Evolutionary conservation across 2,797 vertebrate species (phyloP).

Genomic region (Hyperoplus immaculatus): DNA sequence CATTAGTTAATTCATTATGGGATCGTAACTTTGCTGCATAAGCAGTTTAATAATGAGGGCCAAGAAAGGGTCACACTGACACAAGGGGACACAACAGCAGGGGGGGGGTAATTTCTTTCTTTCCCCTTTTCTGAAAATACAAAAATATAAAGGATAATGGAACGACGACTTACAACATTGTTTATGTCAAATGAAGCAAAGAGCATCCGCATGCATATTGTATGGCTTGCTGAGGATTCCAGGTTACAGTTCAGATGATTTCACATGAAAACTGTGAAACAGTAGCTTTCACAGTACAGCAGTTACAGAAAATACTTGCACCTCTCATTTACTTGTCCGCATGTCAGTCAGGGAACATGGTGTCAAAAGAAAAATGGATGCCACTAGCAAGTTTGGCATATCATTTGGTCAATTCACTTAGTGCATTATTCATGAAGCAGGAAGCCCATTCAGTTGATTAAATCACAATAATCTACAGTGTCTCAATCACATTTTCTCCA

Average conservation of each 20-base stretch:
- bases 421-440: constrained; percentile 28
- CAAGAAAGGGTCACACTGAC: constrained; percentile 27
- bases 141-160: neutral
- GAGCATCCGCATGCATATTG: neutral
- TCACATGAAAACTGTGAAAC: neutral
- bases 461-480: constrained; percentile 35
- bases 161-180: neutral
- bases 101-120: neutral
- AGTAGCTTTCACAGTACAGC: neutral
- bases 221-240: neutral
- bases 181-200: neutral
- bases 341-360: constrained; percentile 17
- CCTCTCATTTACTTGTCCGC: constrained; percentile 1
- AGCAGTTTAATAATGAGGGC: constrained; percentile 58
- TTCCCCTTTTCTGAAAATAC: neutral
- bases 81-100: neutral
- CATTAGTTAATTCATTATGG: constrained; percentile 76
- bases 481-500: constrained; percentile 11
- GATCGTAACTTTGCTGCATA: constrained; percentile 59
- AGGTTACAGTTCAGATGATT: neutral
- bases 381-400: neutral
- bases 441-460: constrained; percentile 22
- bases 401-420: constrained; percentile 14
- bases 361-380: constrained; percentile 11
- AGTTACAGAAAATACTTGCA: constrained; percentile 14